Evolutionary conservation across 1,140 invertebrate genomes (phyloP), one percentile per base, ranked within the genome.

Genomic region (Cepaea nemoralis): DNA sequence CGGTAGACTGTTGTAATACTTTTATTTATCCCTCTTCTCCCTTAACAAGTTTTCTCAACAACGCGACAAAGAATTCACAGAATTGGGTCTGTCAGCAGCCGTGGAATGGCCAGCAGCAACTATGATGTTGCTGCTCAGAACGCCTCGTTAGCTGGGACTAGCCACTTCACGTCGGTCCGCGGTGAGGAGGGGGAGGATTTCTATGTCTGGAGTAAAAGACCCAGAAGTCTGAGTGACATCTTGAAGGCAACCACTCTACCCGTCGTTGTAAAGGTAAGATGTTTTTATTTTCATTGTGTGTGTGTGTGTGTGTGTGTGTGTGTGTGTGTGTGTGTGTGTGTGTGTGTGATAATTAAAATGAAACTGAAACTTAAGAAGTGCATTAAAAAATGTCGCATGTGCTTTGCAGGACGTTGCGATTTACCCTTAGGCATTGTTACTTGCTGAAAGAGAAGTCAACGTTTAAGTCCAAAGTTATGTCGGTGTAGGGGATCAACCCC

Each of bases 181-280:
- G 37, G 22, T 16, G 77, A 77, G 16, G 37, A 63, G 16, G 81
- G 76, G 8, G 75, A 81, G 1, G 10, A 39, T 16, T 33, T 40
- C 37, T 83, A 83, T 37, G 50, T 78, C 10, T 87, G 87, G 87
- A 84, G 83, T 27, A 80, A 85, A 16, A 74, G 73, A 45, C 35
- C 83, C 16, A 67, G 82, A 59, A 78, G 83, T 16, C 55, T 87
- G 27, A 67, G 74, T 27, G 82, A 87, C 10, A 85, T 86, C 16
- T 77, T 87, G 0, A 82, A 79, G 59, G 84, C 85, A 42, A 70
- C 77, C 0, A 19, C 70, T 19, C 83, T 87, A 27, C 87, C 87
- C 3, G 27, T 84, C 10, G 81, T 87, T 19, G 87, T 86, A 6
- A 86, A 86, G 82, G 77, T 87, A 69, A 84, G 50, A 74, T 70